These are phyloP conservation scores for Cynoglossus semilaevis DNA, from an alignment of 2,113 vertebrate genomes.

Conservation along the genomic window DNA sequence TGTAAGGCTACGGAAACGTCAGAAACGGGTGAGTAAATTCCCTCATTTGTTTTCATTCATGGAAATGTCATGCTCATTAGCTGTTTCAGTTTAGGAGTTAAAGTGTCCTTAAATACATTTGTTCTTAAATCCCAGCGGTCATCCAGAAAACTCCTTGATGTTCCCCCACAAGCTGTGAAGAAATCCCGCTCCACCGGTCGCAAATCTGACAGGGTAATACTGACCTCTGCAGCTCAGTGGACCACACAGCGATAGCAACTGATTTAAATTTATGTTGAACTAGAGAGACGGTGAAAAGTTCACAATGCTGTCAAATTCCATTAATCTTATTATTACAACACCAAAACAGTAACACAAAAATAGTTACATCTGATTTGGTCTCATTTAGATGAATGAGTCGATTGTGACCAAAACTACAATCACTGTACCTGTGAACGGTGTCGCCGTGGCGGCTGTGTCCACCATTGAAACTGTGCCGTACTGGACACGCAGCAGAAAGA, in stretches of 20 bases:
- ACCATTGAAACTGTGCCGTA: slow-evolving; percentile 87
- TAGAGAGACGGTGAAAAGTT: too few relatives aligned
- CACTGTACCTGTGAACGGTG: slow-evolving; percentile 84
- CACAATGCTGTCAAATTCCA: too few relatives aligned
- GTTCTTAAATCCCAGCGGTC: slow-evolving; percentile 78
- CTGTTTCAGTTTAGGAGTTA: not conserved
- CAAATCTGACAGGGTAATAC: slow-evolving; percentile 80
- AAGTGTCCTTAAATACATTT: not conserved
- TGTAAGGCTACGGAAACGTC: slow-evolving; percentile 84
- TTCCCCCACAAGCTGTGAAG: slow-evolving; percentile 80
- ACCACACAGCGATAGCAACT: slow-evolving; percentile 8
- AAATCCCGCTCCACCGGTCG: slow-evolving; percentile 82
- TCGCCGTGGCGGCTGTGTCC: slow-evolving; percentile 86
- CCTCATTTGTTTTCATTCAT: not conserved
- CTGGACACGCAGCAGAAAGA: slow-evolving; percentile 74
- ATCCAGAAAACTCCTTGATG: slow-evolving; percentile 82
- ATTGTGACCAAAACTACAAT: slow-evolving; percentile 90
- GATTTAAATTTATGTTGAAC: too few relatives aligned
- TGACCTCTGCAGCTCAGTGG: slow-evolving; percentile 38
- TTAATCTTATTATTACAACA: too few relatives aligned
- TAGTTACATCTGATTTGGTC: not conserved
- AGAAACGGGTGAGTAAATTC: slow-evolving; percentile 81
- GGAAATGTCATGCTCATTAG: not conserved
- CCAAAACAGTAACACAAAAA: not conserved
- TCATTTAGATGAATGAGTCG: slow-evolving; percentile 84